These are phyloP conservation scores for Recurvirostra avosetta DNA, from an alignment of 2,113 vertebrate genomes.

Conservation along the genomic window DNA sequence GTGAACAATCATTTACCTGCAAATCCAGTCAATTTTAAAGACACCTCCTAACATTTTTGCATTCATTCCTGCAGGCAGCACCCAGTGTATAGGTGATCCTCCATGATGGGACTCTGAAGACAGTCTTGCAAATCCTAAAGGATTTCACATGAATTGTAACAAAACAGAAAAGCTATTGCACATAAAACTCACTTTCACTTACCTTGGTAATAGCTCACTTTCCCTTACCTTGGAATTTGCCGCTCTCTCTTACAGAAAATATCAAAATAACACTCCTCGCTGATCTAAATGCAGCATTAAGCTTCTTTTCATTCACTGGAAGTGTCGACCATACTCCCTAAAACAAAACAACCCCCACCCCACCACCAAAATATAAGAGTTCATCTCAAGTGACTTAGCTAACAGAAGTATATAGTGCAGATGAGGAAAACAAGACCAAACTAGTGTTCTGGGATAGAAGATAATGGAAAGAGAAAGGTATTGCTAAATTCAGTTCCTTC, in stretches of 20 bases:
- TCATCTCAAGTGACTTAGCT: neutral
- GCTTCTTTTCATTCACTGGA: conserved; percentile 97
- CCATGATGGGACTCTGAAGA: conserved; percentile 96
- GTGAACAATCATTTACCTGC: conserved; percentile 78
- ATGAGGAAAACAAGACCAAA: neutral
- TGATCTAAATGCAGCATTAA: conserved; percentile 91
- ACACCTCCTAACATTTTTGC: conserved; percentile 98
- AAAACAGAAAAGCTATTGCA: neutral
- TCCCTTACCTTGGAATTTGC: conserved; percentile 96
- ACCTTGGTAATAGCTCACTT: neutral
- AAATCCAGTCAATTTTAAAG: conserved; percentile 99
- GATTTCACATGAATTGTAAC: conserved; percentile 13
- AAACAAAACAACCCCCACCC: neutral
- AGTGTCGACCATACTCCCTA: conserved; percentile 99
- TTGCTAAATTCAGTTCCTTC: neutral
- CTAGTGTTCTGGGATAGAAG: neutral
- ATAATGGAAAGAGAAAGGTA: neutral
- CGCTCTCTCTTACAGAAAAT: conserved; percentile 97
- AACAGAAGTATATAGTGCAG: neutral
- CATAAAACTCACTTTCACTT: neutral
- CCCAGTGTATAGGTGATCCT: conserved; percentile 98
- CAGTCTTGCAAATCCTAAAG: conserved; percentile 89
- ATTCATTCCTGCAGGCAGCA: conserved; percentile 97
- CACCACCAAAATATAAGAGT: neutral
- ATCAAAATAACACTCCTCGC: conserved; percentile 92